Evolutionary conservation across 2,797 vertebrate genomes (phyloP), one percentile per base, ranked within the genome.

Genomic region (Etheostoma nigrum): DNA sequence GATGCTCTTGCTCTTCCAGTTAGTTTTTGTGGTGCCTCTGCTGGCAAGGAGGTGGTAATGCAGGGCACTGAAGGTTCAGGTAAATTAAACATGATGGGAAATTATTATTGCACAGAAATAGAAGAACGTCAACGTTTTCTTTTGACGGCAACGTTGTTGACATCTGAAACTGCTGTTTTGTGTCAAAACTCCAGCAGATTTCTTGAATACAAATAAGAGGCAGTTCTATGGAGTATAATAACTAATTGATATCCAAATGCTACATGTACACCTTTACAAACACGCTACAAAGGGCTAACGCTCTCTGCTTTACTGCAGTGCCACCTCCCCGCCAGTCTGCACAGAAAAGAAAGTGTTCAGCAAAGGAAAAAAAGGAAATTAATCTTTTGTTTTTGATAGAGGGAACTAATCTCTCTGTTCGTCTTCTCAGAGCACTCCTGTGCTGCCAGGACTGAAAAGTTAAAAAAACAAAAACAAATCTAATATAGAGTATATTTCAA

Each of bases 21-120:
- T 15, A 25, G 68, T 61, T 2, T 6, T 54, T 55, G 2, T 63
- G 59, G 23, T 72, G 72, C 68, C 76, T 85, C 82, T 78, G 74
- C 78, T 79, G 86, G 81, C 69, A 66, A 79, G 78, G 78, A 87
- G 86, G 74, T 64, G 63, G 73, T 64, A 78, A 75, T 76, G 70
- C 67, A 75, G 33, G 10, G 36, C 36, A 4, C 36, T 40, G 36
- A 40, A 40, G 10, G 36, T 40, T 11, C 36, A 40, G 10, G 36
- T 40, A 40, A 40, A 40, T 12, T 40, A 3, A 40, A 12, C 36
- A 40, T 40, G 36, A 40, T 40, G 36, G 36, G 21, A 11, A 23
- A 36, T 49, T 5, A 48, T 36, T 15, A 60, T 15, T 21, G 18
- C 5, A 18, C 25, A 52, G 27, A 23, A 40, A 16, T 9, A 36